phyloP scores from a whole-genome alignment of 2,888 invertebrate genomes.

The Drosophila niveifrons region DNA sequence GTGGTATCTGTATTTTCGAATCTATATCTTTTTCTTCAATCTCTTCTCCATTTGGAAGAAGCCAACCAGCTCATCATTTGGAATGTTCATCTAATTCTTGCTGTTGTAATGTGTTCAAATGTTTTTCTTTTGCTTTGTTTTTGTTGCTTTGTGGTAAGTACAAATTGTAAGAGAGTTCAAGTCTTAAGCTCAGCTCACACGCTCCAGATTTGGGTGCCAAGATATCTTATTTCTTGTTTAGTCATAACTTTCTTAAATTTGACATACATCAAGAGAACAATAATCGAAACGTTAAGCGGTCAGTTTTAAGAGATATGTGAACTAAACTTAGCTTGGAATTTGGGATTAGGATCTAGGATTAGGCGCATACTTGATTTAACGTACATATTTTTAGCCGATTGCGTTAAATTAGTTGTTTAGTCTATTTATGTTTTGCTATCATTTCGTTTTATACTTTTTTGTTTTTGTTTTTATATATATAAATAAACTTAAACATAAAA shows the following conservation, averaged over 20 bases:
- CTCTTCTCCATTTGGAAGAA: constrained; percentile 9
- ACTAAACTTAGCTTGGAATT: constrained; percentile 29
- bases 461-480: constrained; percentile 67
- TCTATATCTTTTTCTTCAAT: constrained; percentile 45
- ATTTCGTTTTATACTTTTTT: constrained; percentile 59
- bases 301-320: constrained; percentile 17
- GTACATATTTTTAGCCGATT: constrained; percentile 70
- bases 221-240: constrained; percentile 1
- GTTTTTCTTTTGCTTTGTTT: constrained; percentile 6
- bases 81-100: constrained; percentile 49
- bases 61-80: constrained; percentile 45
- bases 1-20: constrained; percentile 51
- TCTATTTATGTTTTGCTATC: constrained; percentile 71
- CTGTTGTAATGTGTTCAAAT: constrained; percentile 33
- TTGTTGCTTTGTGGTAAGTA: constrained; percentile 41
- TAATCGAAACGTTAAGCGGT: not conserved
- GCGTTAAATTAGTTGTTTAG: constrained; percentile 72
- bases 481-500: constrained; percentile 84
- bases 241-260: constrained; percentile 1
- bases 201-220: constrained; percentile 25
- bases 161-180: constrained; percentile 41
- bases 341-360: constrained; percentile 38
- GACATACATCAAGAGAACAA: not conserved
- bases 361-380: constrained; percentile 64
- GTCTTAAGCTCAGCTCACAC: constrained; percentile 40